phyloP scores from a whole-genome alignment of 2,113 vertebrate genomes.

The Cnemophilus loriae region DNA sequence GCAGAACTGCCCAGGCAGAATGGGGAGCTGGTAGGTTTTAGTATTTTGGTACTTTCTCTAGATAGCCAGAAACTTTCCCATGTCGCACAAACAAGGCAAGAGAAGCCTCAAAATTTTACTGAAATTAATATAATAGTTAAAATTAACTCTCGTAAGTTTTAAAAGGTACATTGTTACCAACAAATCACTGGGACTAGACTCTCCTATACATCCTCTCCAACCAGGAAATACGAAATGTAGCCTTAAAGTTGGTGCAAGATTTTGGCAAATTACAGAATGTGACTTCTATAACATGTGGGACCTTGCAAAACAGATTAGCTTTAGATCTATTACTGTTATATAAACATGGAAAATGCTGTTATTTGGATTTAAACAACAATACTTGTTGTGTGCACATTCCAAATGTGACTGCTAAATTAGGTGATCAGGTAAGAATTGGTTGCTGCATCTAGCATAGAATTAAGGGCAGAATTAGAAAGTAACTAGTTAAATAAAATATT shows the following conservation, averaged over 20 bases:
- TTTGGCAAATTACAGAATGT: background rate
- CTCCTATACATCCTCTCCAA: background rate
- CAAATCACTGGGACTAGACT: background rate
- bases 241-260: background rate
- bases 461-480: background rate
- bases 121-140: too few relatives aligned
- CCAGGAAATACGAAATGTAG: accelerated
- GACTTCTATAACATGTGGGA: background rate
- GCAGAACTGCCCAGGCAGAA: background rate
- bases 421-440: background rate
- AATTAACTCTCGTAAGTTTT: background rate
- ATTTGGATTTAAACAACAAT: background rate
- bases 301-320: background rate
- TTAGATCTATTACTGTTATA: background rate
- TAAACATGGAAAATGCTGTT: background rate
- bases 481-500: background rate
- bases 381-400: background rate
- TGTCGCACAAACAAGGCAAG: background rate
- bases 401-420: background rate
- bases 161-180: background rate
- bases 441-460: background rate
- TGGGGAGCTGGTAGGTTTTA: background rate
- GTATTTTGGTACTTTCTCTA: background rate
- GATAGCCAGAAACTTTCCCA: background rate
- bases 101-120: background rate